Conservation (phyloP, 2,113 vertebrate genomes). For the Lagopus leucura region DNA sequence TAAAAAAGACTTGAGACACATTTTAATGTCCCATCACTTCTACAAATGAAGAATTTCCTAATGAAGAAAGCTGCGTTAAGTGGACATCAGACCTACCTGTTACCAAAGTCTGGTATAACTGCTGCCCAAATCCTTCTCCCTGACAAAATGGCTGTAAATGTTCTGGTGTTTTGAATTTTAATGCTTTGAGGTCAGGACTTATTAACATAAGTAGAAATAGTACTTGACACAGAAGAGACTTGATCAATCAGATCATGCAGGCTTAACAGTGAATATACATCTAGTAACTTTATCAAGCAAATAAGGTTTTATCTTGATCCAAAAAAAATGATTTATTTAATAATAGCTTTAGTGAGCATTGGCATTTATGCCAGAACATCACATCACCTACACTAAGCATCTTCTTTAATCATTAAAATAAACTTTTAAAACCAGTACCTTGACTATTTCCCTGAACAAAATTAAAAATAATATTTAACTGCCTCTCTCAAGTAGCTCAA, state of each 20-base stretch:
- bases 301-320: neutral
- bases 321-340: neutral
- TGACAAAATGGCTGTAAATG: neutral
- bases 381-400: neutral
- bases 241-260: neutral
- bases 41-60: neutral
- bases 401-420: neutral
- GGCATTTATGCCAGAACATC: neutral
- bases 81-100: conserved; percentile 4
- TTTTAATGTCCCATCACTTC: neutral
- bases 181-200: neutral
- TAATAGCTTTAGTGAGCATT: neutral
- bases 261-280: neutral
- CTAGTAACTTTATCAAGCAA: neutral
- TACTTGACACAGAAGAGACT: neutral
- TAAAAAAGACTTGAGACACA: neutral
- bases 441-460: neutral
- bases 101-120: neutral
- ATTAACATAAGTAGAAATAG: neutral
- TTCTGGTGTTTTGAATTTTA: neutral
- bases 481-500: conserved; percentile 53
- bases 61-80: conserved; percentile 8
- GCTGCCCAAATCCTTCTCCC: neutral
- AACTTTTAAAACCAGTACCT: neutral
- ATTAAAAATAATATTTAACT: conserved; percentile 4